phyloP scores from a whole-genome alignment of 2,888 invertebrate species.

The Meta bourneti region DNA sequence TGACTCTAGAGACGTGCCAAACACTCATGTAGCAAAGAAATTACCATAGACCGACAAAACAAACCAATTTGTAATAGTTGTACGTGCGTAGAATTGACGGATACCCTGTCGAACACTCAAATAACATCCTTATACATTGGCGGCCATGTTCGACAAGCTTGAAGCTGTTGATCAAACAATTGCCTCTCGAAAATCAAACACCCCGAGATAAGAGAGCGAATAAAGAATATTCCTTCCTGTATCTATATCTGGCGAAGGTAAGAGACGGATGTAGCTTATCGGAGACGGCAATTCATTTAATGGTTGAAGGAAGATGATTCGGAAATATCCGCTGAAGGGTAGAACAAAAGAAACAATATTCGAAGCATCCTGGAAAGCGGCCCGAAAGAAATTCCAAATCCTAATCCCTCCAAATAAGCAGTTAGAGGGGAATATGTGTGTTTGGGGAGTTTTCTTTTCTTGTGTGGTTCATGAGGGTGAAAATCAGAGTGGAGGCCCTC shows the following conservation, averaged over 20 bases:
- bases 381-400: conserved; percentile 48
- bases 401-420: conserved; percentile 62
- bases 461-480: conserved; percentile 27
- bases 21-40: no score
- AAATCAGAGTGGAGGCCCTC: conserved; percentile 35
- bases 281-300: conserved; percentile 47
- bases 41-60: no score
- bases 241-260: background rate
- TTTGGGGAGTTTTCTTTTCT: background rate
- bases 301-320: conserved; percentile 26
- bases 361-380: background rate
- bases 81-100: no score
- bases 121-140: no score
- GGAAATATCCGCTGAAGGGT: conserved; percentile 23
- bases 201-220: no score
- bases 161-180: no score
- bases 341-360: conserved; percentile 3
- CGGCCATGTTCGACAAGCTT: no score
- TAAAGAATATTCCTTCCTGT: conserved; percentile 5
- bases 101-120: no score
- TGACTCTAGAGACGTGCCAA: no score
- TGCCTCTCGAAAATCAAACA: no score
- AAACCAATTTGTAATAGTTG: no score
- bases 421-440: conserved; percentile 56
- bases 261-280: background rate